Percentiles rank a stretch among this genome's conserved stretches.
Conservation (phyloP, 2,113 vertebrate genomes). For the Sander vitreus region DNA sequence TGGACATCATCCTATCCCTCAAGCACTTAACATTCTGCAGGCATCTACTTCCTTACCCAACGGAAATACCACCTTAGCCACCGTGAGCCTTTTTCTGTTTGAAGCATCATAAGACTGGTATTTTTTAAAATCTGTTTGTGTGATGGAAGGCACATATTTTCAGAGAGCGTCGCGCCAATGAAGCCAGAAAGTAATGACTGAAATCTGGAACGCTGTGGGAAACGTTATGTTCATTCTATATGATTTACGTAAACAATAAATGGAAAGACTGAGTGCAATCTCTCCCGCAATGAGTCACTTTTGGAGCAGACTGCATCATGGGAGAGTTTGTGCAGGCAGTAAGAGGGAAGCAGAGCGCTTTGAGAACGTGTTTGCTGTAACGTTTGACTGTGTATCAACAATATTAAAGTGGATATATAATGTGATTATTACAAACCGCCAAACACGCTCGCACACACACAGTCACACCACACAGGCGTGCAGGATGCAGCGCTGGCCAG, state of each 20-base stretch:
- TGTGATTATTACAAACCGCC: constrained; percentile 61
- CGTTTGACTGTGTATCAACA: constrained; percentile 34
- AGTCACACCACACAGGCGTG: constrained; percentile 39
- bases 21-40: constrained; percentile 55
- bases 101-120: constrained; percentile 63
- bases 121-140: constrained; percentile 67
- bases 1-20: constrained; percentile 47
- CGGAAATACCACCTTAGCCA: constrained; percentile 71
- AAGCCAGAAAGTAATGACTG: constrained; percentile 74
- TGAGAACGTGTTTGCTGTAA: constrained; percentile 37
- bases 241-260: constrained; percentile 81
- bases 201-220: constrained; percentile 68
- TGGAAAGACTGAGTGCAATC: constrained; percentile 72
- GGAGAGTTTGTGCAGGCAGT: constrained; percentile 41
- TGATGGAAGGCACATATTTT: constrained; percentile 75
- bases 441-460: constrained; percentile 23
- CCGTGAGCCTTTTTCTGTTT: constrained; percentile 52
- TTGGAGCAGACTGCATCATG: constrained; percentile 62
- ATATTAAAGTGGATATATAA: constrained; percentile 59
- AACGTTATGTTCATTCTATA: constrained; percentile 60
- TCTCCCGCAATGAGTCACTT: constrained; percentile 73
- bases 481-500: constrained; percentile 39
- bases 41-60: constrained; percentile 55
- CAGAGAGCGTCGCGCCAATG: constrained; percentile 54
- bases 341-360: constrained; percentile 38